Evolutionary conservation across 2,113 vertebrate species (phyloP).

Genomic region (Lasiurus cinereus): DNA sequence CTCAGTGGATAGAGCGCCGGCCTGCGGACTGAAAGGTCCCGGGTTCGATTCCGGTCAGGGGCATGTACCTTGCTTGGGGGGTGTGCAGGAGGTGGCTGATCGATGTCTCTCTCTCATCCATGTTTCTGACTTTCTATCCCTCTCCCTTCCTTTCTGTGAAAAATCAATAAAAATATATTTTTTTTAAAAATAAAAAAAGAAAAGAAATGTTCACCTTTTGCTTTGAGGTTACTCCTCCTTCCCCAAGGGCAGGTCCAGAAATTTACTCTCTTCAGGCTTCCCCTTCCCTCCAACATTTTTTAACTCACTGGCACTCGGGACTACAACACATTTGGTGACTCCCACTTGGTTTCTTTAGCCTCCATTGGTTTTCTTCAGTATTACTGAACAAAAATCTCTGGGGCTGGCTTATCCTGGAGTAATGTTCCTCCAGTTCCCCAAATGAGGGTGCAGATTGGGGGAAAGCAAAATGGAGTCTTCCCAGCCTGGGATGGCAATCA

Average conservation of each 20-base stretch:
- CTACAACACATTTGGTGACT: background rate
- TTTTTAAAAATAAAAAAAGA: too few relatives aligned
- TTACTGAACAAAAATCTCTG: background rate
- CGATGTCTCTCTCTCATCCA: too few relatives aligned
- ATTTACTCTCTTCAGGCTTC: background rate
- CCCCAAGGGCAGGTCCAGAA: background rate
- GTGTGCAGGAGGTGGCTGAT: too few relatives aligned
- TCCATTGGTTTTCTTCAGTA: background rate
- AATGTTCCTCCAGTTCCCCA: background rate
- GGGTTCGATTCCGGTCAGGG: too few relatives aligned
- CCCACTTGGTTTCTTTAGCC: background rate
- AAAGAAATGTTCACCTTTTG: background rate
- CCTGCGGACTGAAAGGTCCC: too few relatives aligned
- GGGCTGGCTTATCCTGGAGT: background rate
- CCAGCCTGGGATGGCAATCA: background rate
- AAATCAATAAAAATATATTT: too few relatives aligned
- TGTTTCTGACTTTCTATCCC: too few relatives aligned
- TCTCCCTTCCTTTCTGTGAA: too few relatives aligned
- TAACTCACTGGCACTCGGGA: background rate
- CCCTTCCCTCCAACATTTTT: background rate
- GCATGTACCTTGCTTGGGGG: too few relatives aligned
- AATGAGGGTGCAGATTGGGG: background rate
- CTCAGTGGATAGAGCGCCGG: too few relatives aligned
- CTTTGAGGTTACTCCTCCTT: background rate
- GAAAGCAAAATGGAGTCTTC: background rate